phyloP scores from a whole-genome alignment of 2,888 invertebrate species.

The Dolomedes plantarius region DNA sequence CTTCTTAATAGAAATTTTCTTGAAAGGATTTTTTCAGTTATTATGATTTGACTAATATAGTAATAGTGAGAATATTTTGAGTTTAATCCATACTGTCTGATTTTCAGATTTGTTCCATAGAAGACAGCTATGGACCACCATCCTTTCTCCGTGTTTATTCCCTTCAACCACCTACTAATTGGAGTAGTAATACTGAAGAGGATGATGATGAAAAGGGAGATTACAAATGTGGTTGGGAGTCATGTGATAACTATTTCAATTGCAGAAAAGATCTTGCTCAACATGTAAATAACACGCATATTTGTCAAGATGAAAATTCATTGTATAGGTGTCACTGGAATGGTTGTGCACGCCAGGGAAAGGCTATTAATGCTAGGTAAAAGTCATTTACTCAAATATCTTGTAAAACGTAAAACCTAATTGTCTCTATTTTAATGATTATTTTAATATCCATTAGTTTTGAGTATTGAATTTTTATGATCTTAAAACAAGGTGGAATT shows the following conservation, averaged over 20 bases:
- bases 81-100: no score
- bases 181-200: slow-evolving; percentile 25
- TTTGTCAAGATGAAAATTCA: slow-evolving; percentile 75
- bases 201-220: slow-evolving; percentile 64
- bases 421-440: no score
- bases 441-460: no score
- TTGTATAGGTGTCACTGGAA: slow-evolving; percentile 86
- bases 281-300: slow-evolving; percentile 76
- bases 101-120: slow-evolving; percentile 65
- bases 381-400: no score
- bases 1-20: no score
- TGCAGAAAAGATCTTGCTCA: slow-evolving; percentile 70
- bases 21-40: no score
- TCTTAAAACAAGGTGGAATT: no score
- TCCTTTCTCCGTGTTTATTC: slow-evolving; percentile 68
- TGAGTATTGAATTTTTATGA: no score
- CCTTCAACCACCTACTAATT: slow-evolving; percentile 40
- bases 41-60: no score
- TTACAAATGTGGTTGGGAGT: slow-evolving; percentile 66
- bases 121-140: slow-evolving; percentile 61
- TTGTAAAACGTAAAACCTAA: no score
- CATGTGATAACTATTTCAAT: slow-evolving; percentile 58
- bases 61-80: no score
- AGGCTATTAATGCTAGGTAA: slow-evolving; percentile 93
- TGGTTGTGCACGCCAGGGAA: slow-evolving; percentile 87